phyloP scores from a whole-genome alignment of 2,113 vertebrate genomes.

The Chaenogobius annularis region DNA sequence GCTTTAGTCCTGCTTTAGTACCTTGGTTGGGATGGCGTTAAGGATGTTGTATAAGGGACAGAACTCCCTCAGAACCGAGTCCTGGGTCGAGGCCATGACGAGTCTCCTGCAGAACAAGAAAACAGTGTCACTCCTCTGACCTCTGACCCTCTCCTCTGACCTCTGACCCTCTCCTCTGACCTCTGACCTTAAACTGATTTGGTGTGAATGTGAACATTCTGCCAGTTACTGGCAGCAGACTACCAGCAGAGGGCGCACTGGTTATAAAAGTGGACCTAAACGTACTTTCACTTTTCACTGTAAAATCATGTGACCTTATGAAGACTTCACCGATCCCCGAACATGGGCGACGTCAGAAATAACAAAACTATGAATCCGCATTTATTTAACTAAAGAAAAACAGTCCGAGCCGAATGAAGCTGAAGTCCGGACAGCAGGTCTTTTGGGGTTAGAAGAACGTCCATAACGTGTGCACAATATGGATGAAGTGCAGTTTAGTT shows the following conservation, averaged over 20 bases:
- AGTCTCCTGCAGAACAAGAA: not conserved
- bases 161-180: not conserved
- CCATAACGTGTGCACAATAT: too few relatives aligned
- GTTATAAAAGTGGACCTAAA: too few relatives aligned
- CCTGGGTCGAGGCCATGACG: not conserved
- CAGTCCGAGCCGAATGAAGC: too few relatives aligned
- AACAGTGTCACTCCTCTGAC: not conserved
- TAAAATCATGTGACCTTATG: not conserved
- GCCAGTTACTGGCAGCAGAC: too few relatives aligned
- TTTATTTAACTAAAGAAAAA: not conserved
- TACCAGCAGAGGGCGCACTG: not conserved
- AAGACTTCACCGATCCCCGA: not conserved
- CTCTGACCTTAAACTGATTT: too few relatives aligned
- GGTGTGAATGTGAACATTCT: too few relatives aligned
- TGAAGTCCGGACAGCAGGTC: too few relatives aligned
- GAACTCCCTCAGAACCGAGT: slow-evolving; percentile 81
- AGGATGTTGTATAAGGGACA: slow-evolving; percentile 92
- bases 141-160: not conserved
- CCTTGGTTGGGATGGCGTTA: slow-evolving; percentile 90
- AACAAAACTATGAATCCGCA: not conserved
- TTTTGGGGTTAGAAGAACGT: too few relatives aligned
- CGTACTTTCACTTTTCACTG: not conserved
- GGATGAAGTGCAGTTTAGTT: too few relatives aligned
- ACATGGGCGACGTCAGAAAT: not conserved
- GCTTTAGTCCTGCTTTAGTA: slow-evolving; percentile 9